Evolutionary conservation across 2,113 vertebrate genomes (phyloP).

Genomic region (Callithrix jacchus): DNA sequence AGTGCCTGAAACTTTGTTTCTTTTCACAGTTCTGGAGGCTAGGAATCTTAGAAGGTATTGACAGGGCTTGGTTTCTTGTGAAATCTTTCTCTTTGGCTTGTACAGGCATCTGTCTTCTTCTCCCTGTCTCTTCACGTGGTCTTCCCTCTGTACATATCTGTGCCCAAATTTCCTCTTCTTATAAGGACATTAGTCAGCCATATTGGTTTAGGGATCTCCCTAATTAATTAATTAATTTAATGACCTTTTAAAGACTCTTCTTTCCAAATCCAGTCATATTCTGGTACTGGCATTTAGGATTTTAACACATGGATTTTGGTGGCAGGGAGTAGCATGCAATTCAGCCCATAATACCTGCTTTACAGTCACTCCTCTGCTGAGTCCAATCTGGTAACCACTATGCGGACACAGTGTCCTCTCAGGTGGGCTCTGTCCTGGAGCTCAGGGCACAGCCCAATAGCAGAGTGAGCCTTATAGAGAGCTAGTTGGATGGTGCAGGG

Average conservation of each 20-base stretch:
- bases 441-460: not conserved
- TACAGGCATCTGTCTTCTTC: not conserved
- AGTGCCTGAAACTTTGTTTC: not conserved
- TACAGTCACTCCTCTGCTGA: not conserved
- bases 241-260: not conserved
- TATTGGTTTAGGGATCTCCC: not conserved
- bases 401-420: not conserved
- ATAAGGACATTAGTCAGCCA: not conserved
- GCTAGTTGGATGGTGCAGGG: no score
- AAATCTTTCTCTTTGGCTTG: not conserved
- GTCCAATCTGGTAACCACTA: fast-evolving
- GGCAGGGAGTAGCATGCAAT: no score
- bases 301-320: no score
- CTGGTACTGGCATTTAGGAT: no score
- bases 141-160: not conserved
- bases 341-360: not conserved
- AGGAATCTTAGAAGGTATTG: not conserved
- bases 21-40: not conserved
- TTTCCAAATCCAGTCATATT: not conserved
- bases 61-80: not conserved
- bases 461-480: not conserved
- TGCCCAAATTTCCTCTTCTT: not conserved
- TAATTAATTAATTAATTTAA: not conserved
- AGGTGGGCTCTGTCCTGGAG: not conserved
- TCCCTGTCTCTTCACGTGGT: not conserved